Percentiles rank a stretch among this genome's conserved stretches.
Evolutionary conservation across 2,888 invertebrate species (phyloP).

Genomic region (Magallana nippona): DNA sequence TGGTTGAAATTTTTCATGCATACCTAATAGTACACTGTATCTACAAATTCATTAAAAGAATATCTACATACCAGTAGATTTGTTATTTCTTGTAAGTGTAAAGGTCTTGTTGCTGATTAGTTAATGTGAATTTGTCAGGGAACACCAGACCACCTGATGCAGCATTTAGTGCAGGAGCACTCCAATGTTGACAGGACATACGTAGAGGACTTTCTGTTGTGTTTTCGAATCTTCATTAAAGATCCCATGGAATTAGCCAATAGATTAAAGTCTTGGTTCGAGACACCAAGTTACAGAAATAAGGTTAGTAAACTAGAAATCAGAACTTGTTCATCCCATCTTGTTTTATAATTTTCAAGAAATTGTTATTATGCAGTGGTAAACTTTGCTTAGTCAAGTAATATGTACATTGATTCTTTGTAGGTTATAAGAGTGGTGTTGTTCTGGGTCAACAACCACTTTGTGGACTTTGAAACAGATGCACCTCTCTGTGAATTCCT

Average conservation of each 20-base stretch:
- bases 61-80: too few species aligned
- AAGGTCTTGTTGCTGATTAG: neutral
- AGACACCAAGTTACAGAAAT: conserved; percentile 64
- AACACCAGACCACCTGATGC: conserved; percentile 92
- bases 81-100: neutral
- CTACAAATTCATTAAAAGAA: too few species aligned
- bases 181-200: conserved; percentile 94
- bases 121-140: conserved; percentile 81
- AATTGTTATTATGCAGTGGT: neutral
- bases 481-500: conserved; percentile 97
- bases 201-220: conserved; percentile 98
- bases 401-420: conserved; percentile 10
- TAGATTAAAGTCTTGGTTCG: conserved; percentile 80
- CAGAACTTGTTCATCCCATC: too few species aligned
- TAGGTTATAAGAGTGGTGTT: conserved; percentile 96
- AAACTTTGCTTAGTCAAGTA: neutral
- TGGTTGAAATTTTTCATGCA: too few species aligned
- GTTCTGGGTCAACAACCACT: conserved; percentile 94
- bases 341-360: neutral
- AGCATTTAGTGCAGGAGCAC: conserved; percentile 96
- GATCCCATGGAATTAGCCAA: conserved; percentile 92
- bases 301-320: conserved; percentile 57
- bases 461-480: conserved; percentile 85
- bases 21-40: too few species aligned
- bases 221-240: conserved; percentile 96